Evolutionary conservation across 2,113 vertebrate species (phyloP).

Genomic region (Clarias batrachus): DNA sequence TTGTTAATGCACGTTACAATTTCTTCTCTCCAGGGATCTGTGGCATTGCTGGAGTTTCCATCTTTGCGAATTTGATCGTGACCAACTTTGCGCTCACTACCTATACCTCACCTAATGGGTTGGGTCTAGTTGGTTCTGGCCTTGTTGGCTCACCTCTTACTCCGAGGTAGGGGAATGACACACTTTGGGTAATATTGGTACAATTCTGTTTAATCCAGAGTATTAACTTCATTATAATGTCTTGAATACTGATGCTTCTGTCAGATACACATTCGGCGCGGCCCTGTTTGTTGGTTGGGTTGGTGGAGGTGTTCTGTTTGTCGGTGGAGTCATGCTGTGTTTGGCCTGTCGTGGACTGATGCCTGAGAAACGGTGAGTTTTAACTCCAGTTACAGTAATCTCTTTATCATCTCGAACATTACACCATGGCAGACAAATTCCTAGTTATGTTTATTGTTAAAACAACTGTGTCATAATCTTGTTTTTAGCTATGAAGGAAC

Average conservation of each 20-base stretch:
- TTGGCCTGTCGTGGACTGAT: conserved; percentile 83
- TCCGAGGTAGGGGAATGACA: conserved; percentile 55
- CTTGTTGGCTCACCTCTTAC: conserved; percentile 47
- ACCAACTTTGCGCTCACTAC: conserved; percentile 86
- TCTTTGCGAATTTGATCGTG: conserved; percentile 90
- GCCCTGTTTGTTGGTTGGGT: conserved; percentile 92
- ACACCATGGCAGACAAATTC: too few species aligned
- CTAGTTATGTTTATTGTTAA: neutral
- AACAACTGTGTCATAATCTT: neutral
- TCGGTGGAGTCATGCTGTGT: conserved; percentile 86
- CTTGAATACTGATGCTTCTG: neutral
- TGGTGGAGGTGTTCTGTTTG: conserved; percentile 77
- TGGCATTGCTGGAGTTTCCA: conserved; percentile 83
- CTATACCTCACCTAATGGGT: conserved; percentile 59
- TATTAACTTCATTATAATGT: neutral
- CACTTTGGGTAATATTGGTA: neutral
- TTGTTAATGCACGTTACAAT: conserved; percentile 19
- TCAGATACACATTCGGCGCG: conserved; percentile 87
- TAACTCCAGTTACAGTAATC: neutral
- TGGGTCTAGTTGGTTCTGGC: conserved; percentile 46
- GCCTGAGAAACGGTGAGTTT: conserved; percentile 63
- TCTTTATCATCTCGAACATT: neutral
- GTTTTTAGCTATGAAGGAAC: conserved; percentile 77
- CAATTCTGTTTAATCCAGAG: neutral
- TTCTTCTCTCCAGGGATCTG: conserved; percentile 75